phyloP scores from a whole-genome alignment of 2,888 invertebrate species.

The Callimorpha dominula region DNA sequence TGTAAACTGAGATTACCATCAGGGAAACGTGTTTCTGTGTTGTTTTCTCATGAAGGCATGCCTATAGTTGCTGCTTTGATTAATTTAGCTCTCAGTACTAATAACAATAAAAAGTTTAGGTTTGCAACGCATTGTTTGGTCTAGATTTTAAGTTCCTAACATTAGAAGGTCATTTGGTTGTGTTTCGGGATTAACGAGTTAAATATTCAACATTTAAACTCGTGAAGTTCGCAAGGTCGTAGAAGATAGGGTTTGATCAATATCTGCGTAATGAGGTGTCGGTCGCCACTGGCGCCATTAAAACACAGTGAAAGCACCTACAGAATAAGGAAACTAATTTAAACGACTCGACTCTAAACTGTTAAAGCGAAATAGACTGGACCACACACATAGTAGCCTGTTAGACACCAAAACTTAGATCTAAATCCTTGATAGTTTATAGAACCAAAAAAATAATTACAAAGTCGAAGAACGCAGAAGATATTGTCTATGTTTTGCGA shows the following conservation, averaged over 20 bases:
- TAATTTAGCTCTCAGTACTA: conserved; percentile 30
- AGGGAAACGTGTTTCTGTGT: conserved; percentile 35
- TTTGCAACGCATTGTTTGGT: not conserved
- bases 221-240: conserved; percentile 72
- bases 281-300: conserved; percentile 71
- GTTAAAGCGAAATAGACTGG: conserved; percentile 54
- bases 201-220: conserved; percentile 59
- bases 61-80: conserved; percentile 32
- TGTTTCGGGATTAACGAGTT: conserved; percentile 60
- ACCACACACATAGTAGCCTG: conserved; percentile 57
- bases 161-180: conserved; percentile 33
- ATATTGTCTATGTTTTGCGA: too few relatives aligned
- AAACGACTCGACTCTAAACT: conserved; percentile 64
- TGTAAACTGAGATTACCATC: conserved; percentile 35
- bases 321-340: conserved; percentile 72
- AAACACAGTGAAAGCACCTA: conserved; percentile 67
- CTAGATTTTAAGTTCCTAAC: conserved; percentile 21
- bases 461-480: too few relatives aligned
- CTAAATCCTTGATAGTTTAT: conserved; percentile 8
- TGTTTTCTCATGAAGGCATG: conserved; percentile 43
- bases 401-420: conserved; percentile 27
- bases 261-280: conserved; percentile 76
- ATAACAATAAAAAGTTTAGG: conserved; percentile 13
- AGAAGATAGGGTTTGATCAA: conserved; percentile 73
- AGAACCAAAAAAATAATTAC: too few relatives aligned